A percentile compares a stretch with the other conserved stretches of the same genome.
Conservation (phyloP, 2,113 vertebrate species). For the Chaetodon auriga region DNA sequence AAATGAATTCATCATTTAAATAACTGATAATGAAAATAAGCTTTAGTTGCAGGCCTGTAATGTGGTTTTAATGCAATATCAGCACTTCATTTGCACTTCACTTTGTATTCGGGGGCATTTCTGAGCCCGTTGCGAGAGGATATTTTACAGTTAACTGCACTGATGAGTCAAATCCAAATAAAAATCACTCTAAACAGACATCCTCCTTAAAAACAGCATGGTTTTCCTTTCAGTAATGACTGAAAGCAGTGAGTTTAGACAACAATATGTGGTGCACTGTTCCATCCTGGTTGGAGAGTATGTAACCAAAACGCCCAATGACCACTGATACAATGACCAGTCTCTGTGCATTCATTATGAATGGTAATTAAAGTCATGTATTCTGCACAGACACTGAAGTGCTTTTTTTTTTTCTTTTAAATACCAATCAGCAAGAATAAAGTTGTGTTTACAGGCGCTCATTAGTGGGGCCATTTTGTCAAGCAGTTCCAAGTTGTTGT, state of each 20-base stretch:
- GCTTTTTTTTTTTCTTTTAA: slow-evolving; percentile 17
- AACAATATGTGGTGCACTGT: neutral
- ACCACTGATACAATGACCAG: slow-evolving; percentile 6
- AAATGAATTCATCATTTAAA: neutral
- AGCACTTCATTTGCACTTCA: neutral
- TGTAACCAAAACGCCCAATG: slow-evolving; percentile 4
- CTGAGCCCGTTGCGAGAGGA: neutral
- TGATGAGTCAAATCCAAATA: neutral
- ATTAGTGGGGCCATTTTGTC: slow-evolving; percentile 76
- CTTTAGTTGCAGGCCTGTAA: neutral
- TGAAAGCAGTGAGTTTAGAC: neutral
- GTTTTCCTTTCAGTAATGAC: neutral
- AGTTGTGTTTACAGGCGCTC: slow-evolving; percentile 72
- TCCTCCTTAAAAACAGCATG: neutral
- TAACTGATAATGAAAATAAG: neutral
- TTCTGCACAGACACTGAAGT: neutral
- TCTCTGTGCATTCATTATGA: slow-evolving; percentile 37
- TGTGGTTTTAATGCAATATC: neutral
- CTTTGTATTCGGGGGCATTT: neutral
- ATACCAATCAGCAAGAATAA: slow-evolving; percentile 70
- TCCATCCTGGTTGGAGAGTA: neutral
- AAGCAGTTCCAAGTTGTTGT: slow-evolving; percentile 76
- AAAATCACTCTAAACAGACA: neutral
- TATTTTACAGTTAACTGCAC: neutral
- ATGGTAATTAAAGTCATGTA: slow-evolving; percentile 32